Base-by-base conservation (phyloP, 2,888 invertebrate genomes). In the Chalcis sispes region DNA sequence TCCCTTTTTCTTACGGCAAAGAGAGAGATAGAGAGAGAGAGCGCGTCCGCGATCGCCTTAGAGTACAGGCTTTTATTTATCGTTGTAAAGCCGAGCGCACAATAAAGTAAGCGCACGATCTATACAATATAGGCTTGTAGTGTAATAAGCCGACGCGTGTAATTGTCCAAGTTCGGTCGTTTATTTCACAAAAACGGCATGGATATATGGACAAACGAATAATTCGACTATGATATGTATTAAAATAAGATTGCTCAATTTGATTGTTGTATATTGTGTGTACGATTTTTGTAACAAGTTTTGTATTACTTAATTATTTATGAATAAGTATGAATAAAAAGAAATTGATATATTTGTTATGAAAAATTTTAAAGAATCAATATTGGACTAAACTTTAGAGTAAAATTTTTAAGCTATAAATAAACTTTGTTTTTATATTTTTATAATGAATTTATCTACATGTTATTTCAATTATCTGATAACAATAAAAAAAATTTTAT, bases 61-160 rank as follows among this genome's bases (percentile, higher is more conserved):
- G 56, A 72, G 58, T 56, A 58, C 58, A 65, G 72, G 25, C 58
- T 50, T 72, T 72, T 72, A 65, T 65, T 59, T 72, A 65, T 65
- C 27, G 72, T 50, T 20, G n/a, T n/a, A n/a, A n/a, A n/a, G 20
- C 20, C 72, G 18, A 25, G 36, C 62, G 32, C 20, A 64, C 42
- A 59, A 73, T 66, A 66, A 66, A 73, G 27, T 59, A 15, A 18
- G 4, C 46, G 25, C 15, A n/a, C 8, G n/a, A n/a, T n/a, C 2
- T n/a, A 2, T 20, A 15, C 15, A 15, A 18, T 13, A 32, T 23
- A 20, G 20, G n/a, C 5, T 36, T 65, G 23, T 32, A 56, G 32
- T 42, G 54, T 46, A 64, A 72, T 64, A 64, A 72, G 64, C 25
- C 72, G 27, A 56, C 72, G 62, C 46, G 32, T 56, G 64, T 72